These are phyloP conservation scores for Polyommatus iphigenia DNA, from an alignment of 2,888 invertebrate species.

Conservation along the genomic window DNA sequence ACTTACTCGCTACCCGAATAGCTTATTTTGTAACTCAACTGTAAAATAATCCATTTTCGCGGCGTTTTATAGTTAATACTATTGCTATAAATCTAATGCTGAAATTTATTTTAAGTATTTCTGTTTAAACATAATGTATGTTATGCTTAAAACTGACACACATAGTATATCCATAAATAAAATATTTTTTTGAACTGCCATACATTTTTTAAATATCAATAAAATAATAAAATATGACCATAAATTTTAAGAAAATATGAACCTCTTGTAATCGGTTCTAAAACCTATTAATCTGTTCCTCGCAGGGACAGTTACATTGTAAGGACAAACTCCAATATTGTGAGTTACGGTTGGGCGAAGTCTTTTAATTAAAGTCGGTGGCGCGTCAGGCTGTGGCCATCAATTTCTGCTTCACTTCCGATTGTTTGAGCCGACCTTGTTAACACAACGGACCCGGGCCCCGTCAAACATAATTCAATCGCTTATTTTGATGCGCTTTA, in stretches of 20 bases:
- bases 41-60: neutral
- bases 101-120: too few species aligned
- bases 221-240: neutral
- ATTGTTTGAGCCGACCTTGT: constrained; percentile 67
- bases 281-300: constrained; percentile 33
- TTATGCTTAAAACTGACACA: neutral
- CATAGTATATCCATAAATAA: neutral
- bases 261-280: neutral
- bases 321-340: constrained; percentile 64
- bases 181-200: neutral
- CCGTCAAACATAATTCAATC: constrained; percentile 33
- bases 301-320: constrained; percentile 52
- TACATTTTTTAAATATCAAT: neutral
- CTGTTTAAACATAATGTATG: too few species aligned
- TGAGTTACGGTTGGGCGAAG: constrained; percentile 71
- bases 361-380: constrained; percentile 71
- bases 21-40: neutral
- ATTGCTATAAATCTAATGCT: too few species aligned
- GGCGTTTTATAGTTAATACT: neutral
- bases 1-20: neutral
- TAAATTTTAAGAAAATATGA: neutral
- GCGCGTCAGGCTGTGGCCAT: constrained; percentile 50
- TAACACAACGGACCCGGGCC: constrained; percentile 45
- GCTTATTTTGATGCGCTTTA: constrained; percentile 18
- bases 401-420: constrained; percentile 69